Evolutionary conservation across 2,113 vertebrate species (phyloP).

Genomic region (Pogona vitticeps): DNA sequence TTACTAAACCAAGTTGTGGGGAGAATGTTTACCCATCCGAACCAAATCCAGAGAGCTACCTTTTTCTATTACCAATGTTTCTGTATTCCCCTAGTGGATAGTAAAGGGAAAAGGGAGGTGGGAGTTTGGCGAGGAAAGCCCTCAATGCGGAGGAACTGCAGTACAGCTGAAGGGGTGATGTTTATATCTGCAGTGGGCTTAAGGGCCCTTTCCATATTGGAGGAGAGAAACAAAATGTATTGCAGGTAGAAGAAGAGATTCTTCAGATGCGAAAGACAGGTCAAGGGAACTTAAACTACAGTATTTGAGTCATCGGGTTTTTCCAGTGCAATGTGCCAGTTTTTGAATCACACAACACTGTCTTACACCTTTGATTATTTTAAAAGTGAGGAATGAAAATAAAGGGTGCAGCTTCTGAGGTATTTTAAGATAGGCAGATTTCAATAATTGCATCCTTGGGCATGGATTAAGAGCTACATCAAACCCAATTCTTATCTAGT

Average conservation of each 20-base stretch:
- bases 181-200: not conserved
- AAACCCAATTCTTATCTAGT: not conserved
- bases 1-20: not conserved
- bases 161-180: not conserved
- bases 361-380: not conserved
- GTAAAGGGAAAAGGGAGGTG: not conserved
- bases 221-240: not conserved
- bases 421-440: too few relatives aligned
- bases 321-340: not conserved
- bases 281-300: not conserved
- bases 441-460: too few relatives aligned
- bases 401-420: not conserved
- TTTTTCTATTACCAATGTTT: not conserved
- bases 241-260: too few relatives aligned
- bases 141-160: constrained; percentile 18
- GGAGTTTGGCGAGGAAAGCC: not conserved
- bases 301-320: too few relatives aligned
- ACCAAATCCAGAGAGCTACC: not conserved
- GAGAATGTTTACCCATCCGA: too few relatives aligned
- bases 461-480: too few relatives aligned
- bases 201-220: not conserved
- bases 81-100: not conserved
- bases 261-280: not conserved
- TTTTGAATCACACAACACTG: not conserved
- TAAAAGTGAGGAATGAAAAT: not conserved